Base-by-base conservation (phyloP, 2,113 vertebrate species). In the Chaetura pelagica region DNA sequence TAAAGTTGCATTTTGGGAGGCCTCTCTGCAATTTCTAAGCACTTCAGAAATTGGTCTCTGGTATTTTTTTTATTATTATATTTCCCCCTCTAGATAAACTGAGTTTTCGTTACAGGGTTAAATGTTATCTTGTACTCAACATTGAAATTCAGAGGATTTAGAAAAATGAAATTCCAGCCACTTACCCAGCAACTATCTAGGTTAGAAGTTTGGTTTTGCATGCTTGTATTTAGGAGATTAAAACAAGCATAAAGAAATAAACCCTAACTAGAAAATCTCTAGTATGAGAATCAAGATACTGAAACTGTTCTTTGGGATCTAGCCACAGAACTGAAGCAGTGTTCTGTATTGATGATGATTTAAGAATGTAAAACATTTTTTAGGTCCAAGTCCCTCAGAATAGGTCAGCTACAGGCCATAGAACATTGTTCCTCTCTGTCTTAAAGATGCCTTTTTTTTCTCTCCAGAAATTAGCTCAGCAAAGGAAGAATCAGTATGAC, bases 401-500 rank as follows among this genome's bases (percentile, higher is more conserved):
- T 9, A 34, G 54, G 30, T 62, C 38, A 26, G 44, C 27, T 54
- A 35, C 8, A 34, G 46, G 48, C 48, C 20, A 6, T 7, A 24
- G 29, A 15, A 9, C 68, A 35, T 72, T 52, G 15, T 79, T 75
- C 38, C 72, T 74, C 73, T 55, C 54, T 74, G 34, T 85, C 54
- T 84, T 90, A 62, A 95, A 84, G 18, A 34, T 15, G 12, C 34
- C 20, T 32, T 38, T 64, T 87, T 86, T 17, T 66, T 92, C 24
- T 24, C 62, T 96, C 27, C 88, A 99, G 99, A 98, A 96, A 82
- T 94, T 99, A 77, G 98, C 98, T 79, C 98, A 86, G 81, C 97
- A 99, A 96, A 98, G 99, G 78, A 98, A 97, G 84, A 97, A 97
- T 58, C 99, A 98, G 83, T 99, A 99, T 42, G 95, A 96, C 54